phyloP scores from a whole-genome alignment of 2,888 invertebrate species.

The Sthenelais limicola region DNA sequence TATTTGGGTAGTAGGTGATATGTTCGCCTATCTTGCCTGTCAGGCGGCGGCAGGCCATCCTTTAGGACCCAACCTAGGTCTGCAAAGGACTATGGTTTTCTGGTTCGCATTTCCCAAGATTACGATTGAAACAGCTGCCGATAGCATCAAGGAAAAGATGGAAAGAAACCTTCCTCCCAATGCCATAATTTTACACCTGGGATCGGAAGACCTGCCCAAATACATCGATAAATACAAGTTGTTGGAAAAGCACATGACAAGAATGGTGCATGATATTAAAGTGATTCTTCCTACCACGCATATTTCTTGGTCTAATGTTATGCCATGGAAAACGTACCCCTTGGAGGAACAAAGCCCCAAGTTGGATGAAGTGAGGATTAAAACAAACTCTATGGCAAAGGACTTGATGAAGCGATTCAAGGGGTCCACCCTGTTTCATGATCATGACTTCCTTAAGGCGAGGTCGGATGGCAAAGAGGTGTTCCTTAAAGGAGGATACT shows the following conservation, averaged over 20 bases:
- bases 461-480: background rate
- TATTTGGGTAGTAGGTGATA: slow-evolving; percentile 18
- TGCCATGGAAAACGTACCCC: slow-evolving; percentile 13
- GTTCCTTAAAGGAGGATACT: background rate
- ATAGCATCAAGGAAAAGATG: background rate
- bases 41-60: slow-evolving; percentile 16
- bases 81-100: slow-evolving; percentile 7
- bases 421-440: slow-evolving; percentile 22
- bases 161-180: background rate
- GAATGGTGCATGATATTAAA: background rate
- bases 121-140: background rate
- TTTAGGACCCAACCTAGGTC: slow-evolving; percentile 4
- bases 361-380: background rate
- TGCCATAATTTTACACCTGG: slow-evolving; percentile 1
- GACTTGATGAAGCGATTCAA: slow-evolving; percentile 6
- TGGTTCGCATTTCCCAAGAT: slow-evolving; percentile 19
- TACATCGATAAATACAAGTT: background rate
- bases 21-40: background rate
- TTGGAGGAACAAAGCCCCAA: background rate
- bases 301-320: slow-evolving; percentile 16
- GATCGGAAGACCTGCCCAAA: slow-evolving; percentile 6
- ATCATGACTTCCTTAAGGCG: background rate
- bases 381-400: slow-evolving; percentile 6
- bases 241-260: background rate
- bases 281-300: background rate